A percentile compares a stretch with the other conserved stretches of the same genome.
Conservation (phyloP, 2,797 vertebrate species). For the Pteropus rufus region DNA sequence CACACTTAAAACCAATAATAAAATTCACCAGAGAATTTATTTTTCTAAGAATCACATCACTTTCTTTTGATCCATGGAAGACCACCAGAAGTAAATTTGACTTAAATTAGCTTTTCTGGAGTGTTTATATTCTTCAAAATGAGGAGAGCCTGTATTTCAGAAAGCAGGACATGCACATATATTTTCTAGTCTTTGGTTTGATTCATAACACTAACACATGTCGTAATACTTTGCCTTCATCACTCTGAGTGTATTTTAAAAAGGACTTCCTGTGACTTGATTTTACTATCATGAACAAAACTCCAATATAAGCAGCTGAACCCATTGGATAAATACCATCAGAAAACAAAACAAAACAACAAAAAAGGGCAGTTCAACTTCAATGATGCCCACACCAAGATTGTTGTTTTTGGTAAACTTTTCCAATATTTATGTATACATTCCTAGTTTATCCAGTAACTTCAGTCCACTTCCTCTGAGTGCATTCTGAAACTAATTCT, state of each 20-base stretch:
- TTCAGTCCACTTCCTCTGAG: slow-evolving; percentile 20
- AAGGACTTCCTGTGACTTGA: background rate
- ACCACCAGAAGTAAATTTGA: background rate
- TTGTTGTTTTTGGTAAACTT: background rate
- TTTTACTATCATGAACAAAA: background rate
- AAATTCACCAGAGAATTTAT: background rate
- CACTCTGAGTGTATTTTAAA: background rate
- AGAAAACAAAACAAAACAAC: background rate
- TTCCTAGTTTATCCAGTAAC: background rate
- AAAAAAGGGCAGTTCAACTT: background rate
- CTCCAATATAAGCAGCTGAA: background rate
- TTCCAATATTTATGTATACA: background rate
- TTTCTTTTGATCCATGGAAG: background rate
- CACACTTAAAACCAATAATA: background rate
- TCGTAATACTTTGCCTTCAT: background rate
- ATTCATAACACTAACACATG: background rate
- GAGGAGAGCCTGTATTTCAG: background rate
- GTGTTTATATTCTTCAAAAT: background rate
- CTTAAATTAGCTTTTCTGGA: background rate
- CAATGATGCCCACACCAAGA: background rate
- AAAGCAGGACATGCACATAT: background rate
- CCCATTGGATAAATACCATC: background rate
- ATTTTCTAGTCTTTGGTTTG: background rate
- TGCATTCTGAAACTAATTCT: slow-evolving; percentile 44
- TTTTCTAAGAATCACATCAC: background rate